Base-by-base conservation (phyloP, 1,140 invertebrate genomes). In the Drosophila murphyi region DNA sequence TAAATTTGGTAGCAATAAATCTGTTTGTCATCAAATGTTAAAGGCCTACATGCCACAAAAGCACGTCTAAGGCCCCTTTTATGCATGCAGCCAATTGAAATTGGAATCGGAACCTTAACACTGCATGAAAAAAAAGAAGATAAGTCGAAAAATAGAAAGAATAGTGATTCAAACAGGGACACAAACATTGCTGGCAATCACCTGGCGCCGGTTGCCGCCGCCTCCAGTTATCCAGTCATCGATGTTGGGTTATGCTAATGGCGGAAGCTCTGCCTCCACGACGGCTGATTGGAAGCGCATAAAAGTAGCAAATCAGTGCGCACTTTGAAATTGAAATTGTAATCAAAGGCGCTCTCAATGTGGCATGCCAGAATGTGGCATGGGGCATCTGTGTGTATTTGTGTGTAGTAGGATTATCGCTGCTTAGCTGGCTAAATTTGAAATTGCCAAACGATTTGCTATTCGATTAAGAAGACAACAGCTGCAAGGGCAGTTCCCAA, bases 291-390 rank as follows among this genome's bases (percentile, higher is more conserved):
- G 80, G 77, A 88, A 90, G 83, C 77, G 81, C 81, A 87, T 80
- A 75, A 89, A 87, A 90, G 80, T 85, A 90, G 85, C 80, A 85
- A 88, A 89, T 90, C 86, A 90, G 73, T 71, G 74, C 45, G 67
- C 80, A 88, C 74, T 88, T 88, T 88, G 83, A 89, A 88, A 88
- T 89, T 79, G 86, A 88, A 88, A 88, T 88, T 86, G 80, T 89
- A 88, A 89, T 89, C 86, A 85, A 88, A 90, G 52, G 69, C 70
- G 52, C 69, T 37, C 43, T 57, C 59, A 64, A 55, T 62, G 29
- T 55, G 47, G 41, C 31, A 72, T 31, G 62, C 43, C 37, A 65
- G 62, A 57, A 55, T 72, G 54, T 45, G 31, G 39, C 37, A 45
- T 34, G 32, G 43, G 59, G 20, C 10, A 29, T 12, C 7, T 32